Conservation (phyloP, 2,113 vertebrate species). For the Podarcis muralis region DNA sequence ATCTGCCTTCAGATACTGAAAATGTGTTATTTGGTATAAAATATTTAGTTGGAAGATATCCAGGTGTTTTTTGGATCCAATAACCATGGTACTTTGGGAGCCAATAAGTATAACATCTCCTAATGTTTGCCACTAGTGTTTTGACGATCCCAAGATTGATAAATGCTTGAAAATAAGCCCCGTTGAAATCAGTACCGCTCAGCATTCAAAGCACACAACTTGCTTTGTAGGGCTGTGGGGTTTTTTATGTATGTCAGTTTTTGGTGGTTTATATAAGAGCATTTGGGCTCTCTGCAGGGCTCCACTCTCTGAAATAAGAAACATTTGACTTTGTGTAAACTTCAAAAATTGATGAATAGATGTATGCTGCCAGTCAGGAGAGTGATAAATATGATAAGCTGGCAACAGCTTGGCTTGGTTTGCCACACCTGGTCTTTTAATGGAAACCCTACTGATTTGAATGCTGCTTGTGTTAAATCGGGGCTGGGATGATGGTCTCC, state of each 20-base stretch:
- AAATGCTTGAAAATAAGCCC: neutral
- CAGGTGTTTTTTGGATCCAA: neutral
- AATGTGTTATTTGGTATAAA: neutral
- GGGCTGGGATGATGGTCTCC: neutral
- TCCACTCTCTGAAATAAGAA: neutral
- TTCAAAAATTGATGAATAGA: neutral
- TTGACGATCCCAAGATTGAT: neutral
- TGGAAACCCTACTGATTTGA: neutral
- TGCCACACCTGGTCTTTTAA: conserved; percentile 1
- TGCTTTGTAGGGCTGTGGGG: neutral
- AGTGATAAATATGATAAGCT: conserved; percentile 12
- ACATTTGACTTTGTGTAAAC: neutral
- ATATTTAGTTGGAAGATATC: neutral
- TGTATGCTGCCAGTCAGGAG: neutral
- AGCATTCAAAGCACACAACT: neutral
- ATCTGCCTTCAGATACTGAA: neutral
- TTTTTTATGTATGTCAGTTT: neutral
- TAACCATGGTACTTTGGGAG: neutral
- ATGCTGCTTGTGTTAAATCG: neutral
- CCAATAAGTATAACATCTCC: neutral
- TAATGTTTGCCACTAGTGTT: neutral
- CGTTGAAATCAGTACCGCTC: neutral
- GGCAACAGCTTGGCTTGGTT: neutral
- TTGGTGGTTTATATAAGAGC: neutral
- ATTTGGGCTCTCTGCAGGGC: neutral